Evolutionary conservation across 2,113 vertebrate species (phyloP).

Genomic region (Eublepharis macularius): DNA sequence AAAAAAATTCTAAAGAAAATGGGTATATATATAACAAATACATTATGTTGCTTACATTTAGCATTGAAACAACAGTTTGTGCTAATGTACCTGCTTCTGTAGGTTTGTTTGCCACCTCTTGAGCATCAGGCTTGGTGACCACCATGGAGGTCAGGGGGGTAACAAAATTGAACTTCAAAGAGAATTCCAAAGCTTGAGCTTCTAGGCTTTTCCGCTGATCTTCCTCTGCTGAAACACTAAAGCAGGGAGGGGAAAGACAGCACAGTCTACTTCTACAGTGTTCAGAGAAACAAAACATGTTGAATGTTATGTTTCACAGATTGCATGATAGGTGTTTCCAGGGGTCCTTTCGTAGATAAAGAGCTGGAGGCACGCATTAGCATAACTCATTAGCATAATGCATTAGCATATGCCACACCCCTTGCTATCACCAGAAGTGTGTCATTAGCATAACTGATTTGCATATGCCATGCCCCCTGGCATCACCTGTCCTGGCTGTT

Average conservation of each 20-base stretch:
- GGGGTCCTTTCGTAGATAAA: too few species aligned
- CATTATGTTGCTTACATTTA: neutral
- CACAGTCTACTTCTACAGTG: neutral
- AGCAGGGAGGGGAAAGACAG: neutral
- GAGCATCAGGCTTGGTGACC: slow-evolving; percentile 81
- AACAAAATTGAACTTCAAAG: slow-evolving; percentile 87
- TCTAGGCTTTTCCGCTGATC: slow-evolving; percentile 72
- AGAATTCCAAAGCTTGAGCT: slow-evolving; percentile 78
- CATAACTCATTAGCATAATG: too few species aligned
- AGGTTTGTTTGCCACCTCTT: slow-evolving; percentile 85
- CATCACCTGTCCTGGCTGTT: too few species aligned
- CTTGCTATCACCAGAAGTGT: too few species aligned
- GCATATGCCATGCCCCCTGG: too few species aligned
- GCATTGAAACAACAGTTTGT: too few species aligned
- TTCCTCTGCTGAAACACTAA: slow-evolving; percentile 64
- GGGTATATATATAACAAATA: neutral
- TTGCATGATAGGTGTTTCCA: neutral
- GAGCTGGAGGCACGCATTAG: too few species aligned
- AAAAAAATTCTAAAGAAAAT: neutral
- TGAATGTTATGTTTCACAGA: neutral
- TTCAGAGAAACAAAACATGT: rapidly evolving
- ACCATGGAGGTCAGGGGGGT: slow-evolving; percentile 94
- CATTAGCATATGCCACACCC: too few species aligned
- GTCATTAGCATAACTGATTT: too few species aligned
- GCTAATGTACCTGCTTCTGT: slow-evolving; percentile 75